Evolutionary conservation across 2,888 invertebrate genomes (phyloP).

Genomic region (Tetranychus piercei): DNA sequence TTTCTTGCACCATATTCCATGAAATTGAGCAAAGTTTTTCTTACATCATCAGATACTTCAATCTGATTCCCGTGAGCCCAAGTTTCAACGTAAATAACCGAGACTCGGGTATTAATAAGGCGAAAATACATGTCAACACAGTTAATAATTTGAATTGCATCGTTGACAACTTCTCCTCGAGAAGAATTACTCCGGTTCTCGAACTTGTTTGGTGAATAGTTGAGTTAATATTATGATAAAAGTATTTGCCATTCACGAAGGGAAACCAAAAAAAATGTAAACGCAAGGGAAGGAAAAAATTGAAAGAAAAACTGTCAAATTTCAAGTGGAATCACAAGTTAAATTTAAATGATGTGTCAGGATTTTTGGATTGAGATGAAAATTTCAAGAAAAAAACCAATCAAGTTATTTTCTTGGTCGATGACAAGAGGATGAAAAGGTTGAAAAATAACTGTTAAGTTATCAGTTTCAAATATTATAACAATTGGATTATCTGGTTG

Average conservation of each 20-base stretch:
- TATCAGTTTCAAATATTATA: no score
- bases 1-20: conserved; percentile 73
- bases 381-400: no score
- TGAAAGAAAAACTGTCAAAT: conserved; percentile 2
- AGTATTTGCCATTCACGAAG: neutral
- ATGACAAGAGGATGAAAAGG: no score
- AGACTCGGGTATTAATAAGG: conserved; percentile 77
- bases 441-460: no score
- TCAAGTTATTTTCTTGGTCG: no score
- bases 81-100: conserved; percentile 87
- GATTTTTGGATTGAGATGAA: no score
- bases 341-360: no score
- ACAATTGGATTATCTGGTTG: no score
- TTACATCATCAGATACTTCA: conserved; percentile 65
- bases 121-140: conserved; percentile 93
- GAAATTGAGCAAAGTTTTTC: conserved; percentile 69
- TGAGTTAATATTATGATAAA: neutral
- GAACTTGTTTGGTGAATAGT: conserved; percentile 39
- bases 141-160: conserved; percentile 89
- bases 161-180: conserved; percentile 68
- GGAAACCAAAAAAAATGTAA: neutral
- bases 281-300: neutral
- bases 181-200: conserved; percentile 66
- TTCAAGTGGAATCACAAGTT: neutral
- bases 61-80: conserved; percentile 76